Evolutionary conservation across 2,888 invertebrate species (phyloP), one percentile per base, ranked within the genome.

Genomic region (Nomada lathburiana): DNA sequence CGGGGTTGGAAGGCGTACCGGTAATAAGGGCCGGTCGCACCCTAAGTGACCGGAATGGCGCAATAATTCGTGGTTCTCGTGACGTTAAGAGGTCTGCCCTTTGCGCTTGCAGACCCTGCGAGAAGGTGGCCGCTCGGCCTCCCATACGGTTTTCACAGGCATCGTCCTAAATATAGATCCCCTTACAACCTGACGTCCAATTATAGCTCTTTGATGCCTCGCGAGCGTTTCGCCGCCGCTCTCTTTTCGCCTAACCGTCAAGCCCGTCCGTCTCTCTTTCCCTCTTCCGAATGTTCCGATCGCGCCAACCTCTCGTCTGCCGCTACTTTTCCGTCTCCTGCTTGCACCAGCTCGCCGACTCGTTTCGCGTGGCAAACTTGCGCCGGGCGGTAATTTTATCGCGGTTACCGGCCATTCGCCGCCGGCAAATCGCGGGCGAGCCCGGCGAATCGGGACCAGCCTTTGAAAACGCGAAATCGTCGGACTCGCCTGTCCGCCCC

Each of bases 31-130:
- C 91, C 90, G 90, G 90, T 91, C 91, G 92, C 92, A 89, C 92
- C 91, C 92, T 93, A 92, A 93, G 93, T 93, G 93, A 93, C 92
- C 92, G 90, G 91, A 93, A 93, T 93, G 92, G 92, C 87, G 92
- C 91, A 92, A 93, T 93, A 93, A 93, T 93, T 93, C 91, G 91
- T 91, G 90, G 90, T 91, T 92, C 90, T 91, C 92, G 91, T 92
- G 93, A 93, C 93, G 91, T 92, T 92, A 93, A 93, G 93, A 93
- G 92, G 90, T 89, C 90, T 91, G 89, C 87, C 90, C 90, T 89
- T 87, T 89, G 88, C 89, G 86, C 86, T 86, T 77, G 81, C 86
- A 83, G 89, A 84, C 85, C 82, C 84, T 82, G 71, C 87, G 76
- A 81, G 85, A 86, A 76, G 85, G 88, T 85, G 82, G 83, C 86